Evolutionary conservation across 1,140 invertebrate genomes (phyloP).

Genomic region (Homarus americanus): DNA sequence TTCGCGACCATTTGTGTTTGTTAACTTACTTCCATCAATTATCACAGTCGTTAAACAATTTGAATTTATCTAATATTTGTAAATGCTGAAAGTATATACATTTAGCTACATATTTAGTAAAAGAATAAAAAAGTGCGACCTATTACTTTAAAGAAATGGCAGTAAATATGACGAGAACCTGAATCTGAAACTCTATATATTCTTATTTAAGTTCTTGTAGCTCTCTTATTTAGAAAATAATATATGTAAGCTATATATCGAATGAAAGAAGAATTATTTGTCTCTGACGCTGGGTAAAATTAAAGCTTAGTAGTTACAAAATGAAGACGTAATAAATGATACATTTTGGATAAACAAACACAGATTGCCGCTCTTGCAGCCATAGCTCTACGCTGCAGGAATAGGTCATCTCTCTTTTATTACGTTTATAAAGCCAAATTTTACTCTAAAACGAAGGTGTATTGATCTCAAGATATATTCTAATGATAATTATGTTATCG

Average conservation of each 20-base stretch:
- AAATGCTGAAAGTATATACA: constrained; percentile 6
- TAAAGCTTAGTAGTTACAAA: neutral
- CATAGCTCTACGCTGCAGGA: constrained; percentile 26
- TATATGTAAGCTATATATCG: neutral
- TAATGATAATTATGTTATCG: neutral
- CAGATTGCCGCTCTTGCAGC: constrained; percentile 31
- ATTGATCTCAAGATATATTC: neutral
- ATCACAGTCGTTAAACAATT: neutral
- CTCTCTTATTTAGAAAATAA: neutral
- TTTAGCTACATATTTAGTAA: constrained; percentile 18
- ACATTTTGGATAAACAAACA: constrained; percentile 65
- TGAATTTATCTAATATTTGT: neutral
- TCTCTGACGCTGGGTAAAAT: neutral
- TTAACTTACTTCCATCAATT: constrained; percentile 53
- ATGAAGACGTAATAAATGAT: constrained; percentile 29
- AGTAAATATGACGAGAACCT: constrained; percentile 28
- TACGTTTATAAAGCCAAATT: neutral
- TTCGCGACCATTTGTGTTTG: constrained; percentile 66
- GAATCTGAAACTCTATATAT: constrained; percentile 50
- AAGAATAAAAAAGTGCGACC: constrained; percentile 25
- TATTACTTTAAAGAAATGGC: constrained; percentile 2
- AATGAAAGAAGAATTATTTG: constrained; percentile 55
- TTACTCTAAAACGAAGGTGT: neutral
- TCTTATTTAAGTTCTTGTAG: constrained; percentile 52
- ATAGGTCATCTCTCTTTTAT: constrained; percentile 43